phyloP scores from a whole-genome alignment of 2,113 vertebrate species.

The Tautogolabrus adspersus region DNA sequence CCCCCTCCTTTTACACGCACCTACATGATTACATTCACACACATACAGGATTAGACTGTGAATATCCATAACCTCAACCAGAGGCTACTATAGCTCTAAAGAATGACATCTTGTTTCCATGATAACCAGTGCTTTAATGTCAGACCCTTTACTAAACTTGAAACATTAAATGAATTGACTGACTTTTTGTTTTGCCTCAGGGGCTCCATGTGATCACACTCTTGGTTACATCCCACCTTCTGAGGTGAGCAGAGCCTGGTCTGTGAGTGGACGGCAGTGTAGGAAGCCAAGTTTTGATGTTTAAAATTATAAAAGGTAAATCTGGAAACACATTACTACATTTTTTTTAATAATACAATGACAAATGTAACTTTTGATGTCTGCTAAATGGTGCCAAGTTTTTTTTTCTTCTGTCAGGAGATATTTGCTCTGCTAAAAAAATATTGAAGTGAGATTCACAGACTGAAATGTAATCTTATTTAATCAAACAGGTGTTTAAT shows the following conservation, averaged over 20 bases:
- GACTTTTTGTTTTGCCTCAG: slow-evolving; percentile 1
- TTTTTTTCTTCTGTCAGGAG: no score
- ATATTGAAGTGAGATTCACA: no score
- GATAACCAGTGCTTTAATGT: background rate
- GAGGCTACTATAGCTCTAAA: slow-evolving; percentile 25
- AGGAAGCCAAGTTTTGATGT: background rate
- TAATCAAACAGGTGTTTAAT: no score
- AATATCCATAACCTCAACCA: slow-evolving; percentile 63
- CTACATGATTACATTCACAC: background rate
- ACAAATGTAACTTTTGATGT: no score
- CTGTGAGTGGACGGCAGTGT: background rate
- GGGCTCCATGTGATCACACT: background rate
- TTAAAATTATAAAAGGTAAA: background rate
- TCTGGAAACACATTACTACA: no score
- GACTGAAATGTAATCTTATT: no score
- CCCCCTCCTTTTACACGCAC: slow-evolving; percentile 19
- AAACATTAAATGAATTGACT: background rate
- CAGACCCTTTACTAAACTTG: background rate
- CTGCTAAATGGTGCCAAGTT: no score
- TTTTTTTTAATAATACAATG: no score
- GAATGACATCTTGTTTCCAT: slow-evolving; percentile 32
- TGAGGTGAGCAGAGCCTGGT: background rate
- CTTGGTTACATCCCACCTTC: background rate
- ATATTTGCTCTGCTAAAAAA: no score
- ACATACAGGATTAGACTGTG: slow-evolving; percentile 45